Evolutionary conservation across 1,140 invertebrate genomes (phyloP).

Genomic region (Zaprionus camerounensis): DNA sequence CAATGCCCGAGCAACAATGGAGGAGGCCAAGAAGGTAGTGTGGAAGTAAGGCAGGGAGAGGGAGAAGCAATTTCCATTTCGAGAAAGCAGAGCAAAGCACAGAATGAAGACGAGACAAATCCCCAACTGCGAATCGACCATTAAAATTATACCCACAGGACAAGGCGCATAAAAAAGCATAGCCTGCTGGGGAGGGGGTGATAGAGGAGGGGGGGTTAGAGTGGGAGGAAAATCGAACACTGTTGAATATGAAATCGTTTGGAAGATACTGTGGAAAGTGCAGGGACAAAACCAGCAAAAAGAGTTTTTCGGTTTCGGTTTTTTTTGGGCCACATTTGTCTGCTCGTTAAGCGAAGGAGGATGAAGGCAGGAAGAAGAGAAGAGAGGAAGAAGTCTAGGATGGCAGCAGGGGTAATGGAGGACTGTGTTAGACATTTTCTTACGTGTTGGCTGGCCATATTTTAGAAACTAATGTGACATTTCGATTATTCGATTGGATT

Average conservation of each 20-base stretch:
- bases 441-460: conserved; percentile 76
- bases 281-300: conserved; percentile 48
- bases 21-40: conserved; percentile 13
- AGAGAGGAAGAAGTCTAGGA: background rate
- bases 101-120: conserved; percentile 49
- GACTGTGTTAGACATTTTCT: conserved; percentile 43
- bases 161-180: conserved; percentile 62
- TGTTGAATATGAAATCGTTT: conserved; percentile 77
- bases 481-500: conserved; percentile 84
- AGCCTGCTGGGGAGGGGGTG: background rate
- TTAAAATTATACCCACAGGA: conserved; percentile 84
- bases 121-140: conserved; percentile 77
- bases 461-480: conserved; percentile 84
- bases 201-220: background rate
- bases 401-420: background rate
- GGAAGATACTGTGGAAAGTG: conserved; percentile 65
- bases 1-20: conserved; percentile 58
- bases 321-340: conserved; percentile 68
- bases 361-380: background rate
- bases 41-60: background rate
- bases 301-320: conserved; percentile 58
- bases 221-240: background rate
- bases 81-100: conserved; percentile 8
- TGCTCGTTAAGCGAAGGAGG: conserved; percentile 53
- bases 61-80: conserved; percentile 76